Evolutionary conservation across 2,113 vertebrate genomes (phyloP).

Genomic region (Platysternon megacephalum): DNA sequence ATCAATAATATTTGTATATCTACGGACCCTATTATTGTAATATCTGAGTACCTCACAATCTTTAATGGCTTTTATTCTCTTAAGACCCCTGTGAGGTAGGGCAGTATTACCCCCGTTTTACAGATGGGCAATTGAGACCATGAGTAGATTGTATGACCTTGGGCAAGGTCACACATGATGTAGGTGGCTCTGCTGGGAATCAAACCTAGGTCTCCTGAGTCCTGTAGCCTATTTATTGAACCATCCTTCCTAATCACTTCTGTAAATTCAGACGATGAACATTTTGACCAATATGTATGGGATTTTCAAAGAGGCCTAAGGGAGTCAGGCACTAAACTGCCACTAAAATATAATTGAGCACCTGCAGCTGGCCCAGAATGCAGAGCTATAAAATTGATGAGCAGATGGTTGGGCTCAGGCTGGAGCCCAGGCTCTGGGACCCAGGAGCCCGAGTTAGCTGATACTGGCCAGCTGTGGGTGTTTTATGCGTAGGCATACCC

Average conservation of each 20-base stretch:
- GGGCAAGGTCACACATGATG: neutral
- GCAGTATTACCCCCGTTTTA: neutral
- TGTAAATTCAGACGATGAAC: neutral
- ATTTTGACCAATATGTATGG: neutral
- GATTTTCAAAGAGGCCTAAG: neutral
- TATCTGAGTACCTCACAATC: rapidly evolving
- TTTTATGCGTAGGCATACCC: neutral
- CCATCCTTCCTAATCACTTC: neutral
- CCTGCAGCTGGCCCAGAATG: neutral
- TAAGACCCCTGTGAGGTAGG: rapidly evolving
- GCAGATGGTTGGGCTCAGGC: neutral
- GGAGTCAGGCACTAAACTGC: neutral
- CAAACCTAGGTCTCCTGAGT: neutral
- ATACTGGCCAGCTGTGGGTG: neutral
- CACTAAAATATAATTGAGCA: neutral
- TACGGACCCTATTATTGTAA: neutral
- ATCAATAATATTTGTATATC: rapidly evolving
- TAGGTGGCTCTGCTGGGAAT: neutral
- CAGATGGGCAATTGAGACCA: too few relatives aligned
- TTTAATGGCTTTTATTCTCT: neutral
- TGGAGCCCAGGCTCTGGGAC: too few relatives aligned
- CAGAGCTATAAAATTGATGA: neutral
- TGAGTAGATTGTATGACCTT: rapidly evolving
- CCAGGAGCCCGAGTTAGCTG: neutral
- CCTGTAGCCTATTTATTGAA: neutral